These are phyloP conservation scores for Oryzias sinensis DNA, from an alignment of 2,797 vertebrate species.

Conservation along the genomic window DNA sequence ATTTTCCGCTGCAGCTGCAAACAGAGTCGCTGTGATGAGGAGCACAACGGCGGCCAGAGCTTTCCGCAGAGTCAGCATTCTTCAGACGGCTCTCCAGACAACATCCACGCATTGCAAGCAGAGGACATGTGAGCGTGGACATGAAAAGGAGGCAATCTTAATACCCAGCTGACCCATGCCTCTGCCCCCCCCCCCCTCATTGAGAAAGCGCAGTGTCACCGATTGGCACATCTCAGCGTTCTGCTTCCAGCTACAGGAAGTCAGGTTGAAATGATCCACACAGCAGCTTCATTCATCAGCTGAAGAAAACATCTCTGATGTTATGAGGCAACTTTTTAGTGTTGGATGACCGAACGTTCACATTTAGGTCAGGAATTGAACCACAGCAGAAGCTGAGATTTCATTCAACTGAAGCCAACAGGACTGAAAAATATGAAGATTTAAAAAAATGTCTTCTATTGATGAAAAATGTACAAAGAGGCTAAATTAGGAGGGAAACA, in stretches of 20 bases:
- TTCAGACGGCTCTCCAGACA: slow-evolving; percentile 46
- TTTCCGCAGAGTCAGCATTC: slow-evolving; percentile 58
- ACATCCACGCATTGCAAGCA: slow-evolving; percentile 57
- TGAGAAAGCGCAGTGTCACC: slow-evolving; percentile 66
- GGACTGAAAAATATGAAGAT: no score
- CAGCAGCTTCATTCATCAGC: not conserved
- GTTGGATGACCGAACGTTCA: no score
- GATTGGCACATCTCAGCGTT: slow-evolving; percentile 58
- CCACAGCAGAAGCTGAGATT: no score
- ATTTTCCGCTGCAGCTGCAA: slow-evolving; percentile 23
- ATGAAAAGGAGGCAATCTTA: slow-evolving; percentile 60
- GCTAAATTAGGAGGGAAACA: no score
- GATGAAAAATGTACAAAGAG: no score
- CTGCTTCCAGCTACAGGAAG: slow-evolving; percentile 27
- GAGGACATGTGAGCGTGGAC: slow-evolving; percentile 49
- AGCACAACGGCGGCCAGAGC: slow-evolving; percentile 51
- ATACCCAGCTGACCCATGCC: slow-evolving; percentile 29
- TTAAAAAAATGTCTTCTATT: no score
- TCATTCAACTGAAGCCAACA: no score
- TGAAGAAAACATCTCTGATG: not conserved
- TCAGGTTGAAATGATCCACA: not conserved
- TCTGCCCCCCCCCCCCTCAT: slow-evolving; percentile 24
- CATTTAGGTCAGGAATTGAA: no score
- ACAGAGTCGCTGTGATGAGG: slow-evolving; percentile 40
- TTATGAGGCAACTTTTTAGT: no score